These are phyloP conservation scores for Argynnis bischoffii DNA, from an alignment of 2,888 invertebrate genomes.

Conservation along the genomic window DNA sequence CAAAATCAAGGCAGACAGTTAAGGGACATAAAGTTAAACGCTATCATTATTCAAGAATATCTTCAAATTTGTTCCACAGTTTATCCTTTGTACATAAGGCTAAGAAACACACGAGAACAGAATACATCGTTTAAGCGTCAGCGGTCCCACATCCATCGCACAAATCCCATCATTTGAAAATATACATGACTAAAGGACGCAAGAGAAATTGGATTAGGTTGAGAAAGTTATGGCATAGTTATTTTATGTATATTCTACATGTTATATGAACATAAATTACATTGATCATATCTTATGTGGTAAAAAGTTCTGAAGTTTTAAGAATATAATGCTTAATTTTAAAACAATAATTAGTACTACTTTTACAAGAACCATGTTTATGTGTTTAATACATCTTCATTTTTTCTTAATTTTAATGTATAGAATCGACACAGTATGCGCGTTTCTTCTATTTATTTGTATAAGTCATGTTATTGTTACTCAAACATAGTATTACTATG, in stretches of 20 bases:
- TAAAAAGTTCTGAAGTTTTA: no score
- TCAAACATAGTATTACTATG: no score
- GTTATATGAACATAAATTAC: no score
- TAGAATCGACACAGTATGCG: no score
- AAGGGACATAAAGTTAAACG: background rate
- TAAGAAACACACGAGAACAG: slow-evolving; percentile 23
- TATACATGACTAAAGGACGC: slow-evolving; percentile 35
- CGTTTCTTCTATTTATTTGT: no score
- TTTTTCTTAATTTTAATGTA: no score
- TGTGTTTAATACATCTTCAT: no score
- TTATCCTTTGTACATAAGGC: slow-evolving; percentile 28
- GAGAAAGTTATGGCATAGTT: background rate
- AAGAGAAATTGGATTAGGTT: slow-evolving; percentile 6
- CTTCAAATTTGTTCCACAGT: slow-evolving; percentile 24
- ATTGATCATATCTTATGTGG: no score
- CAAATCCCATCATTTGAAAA: slow-evolving; percentile 42
- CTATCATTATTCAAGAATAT: slow-evolving; percentile 9
- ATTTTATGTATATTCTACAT: background rate
- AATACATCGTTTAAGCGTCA: slow-evolving; percentile 31
- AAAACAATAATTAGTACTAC: no score
- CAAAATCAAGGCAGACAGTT: slow-evolving; percentile 11
- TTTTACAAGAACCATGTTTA: no score
- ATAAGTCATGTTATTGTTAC: no score
- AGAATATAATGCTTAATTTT: no score
- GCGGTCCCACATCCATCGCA: slow-evolving; percentile 37